Evolutionary conservation across 2,888 invertebrate genomes (phyloP).

Genomic region (Merodon equestris): DNA sequence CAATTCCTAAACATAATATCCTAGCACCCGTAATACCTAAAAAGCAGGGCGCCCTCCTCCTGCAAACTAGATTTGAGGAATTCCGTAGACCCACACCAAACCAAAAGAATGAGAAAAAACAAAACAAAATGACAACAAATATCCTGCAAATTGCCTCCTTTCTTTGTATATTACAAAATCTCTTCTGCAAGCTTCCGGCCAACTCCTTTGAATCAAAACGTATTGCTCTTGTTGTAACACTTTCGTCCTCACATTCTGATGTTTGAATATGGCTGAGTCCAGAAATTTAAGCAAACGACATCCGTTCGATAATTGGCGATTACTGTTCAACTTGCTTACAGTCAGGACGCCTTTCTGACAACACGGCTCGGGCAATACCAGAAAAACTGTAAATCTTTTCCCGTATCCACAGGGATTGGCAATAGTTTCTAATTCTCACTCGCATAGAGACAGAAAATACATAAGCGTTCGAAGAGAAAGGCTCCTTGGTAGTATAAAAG

Average conservation of each 20-base stretch:
- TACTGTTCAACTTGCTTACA: slow-evolving; percentile 27
- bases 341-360: neutral
- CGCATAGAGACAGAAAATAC: neutral
- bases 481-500: neutral
- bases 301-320: slow-evolving; percentile 53
- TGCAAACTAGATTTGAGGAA: too few relatives aligned
- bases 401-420: slow-evolving; percentile 29
- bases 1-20: too few relatives aligned
- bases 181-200: slow-evolving; percentile 34
- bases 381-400: slow-evolving; percentile 52
- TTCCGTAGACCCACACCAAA: too few relatives aligned
- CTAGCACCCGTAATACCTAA: too few relatives aligned
- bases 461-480: neutral
- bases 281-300: slow-evolving; percentile 54
- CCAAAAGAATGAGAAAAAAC: too few relatives aligned
- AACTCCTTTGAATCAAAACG: slow-evolving; percentile 25
- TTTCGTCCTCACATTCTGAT: neutral
- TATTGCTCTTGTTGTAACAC: slow-evolving; percentile 33
- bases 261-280: neutral
- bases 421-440: slow-evolving; percentile 30
- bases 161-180: neutral
- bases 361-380: neutral
- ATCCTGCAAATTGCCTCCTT: slow-evolving; percentile 41
- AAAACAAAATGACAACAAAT: slow-evolving; percentile 9
- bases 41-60: too few relatives aligned